phyloP scores from a whole-genome alignment of 2,113 vertebrate genomes.

The Eudyptes chrysolophus region DNA sequence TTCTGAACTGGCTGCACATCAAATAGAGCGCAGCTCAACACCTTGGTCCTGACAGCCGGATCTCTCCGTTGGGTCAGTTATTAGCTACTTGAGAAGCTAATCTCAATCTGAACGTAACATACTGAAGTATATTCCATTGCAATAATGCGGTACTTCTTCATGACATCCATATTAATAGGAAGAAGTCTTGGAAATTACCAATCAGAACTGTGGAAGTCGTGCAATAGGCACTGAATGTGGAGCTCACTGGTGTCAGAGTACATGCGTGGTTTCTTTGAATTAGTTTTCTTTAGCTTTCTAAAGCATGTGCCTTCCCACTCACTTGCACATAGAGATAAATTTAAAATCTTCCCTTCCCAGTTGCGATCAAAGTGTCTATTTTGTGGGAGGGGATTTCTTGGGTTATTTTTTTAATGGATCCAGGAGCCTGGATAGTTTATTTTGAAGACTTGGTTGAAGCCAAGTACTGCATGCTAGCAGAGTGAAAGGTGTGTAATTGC shows the following conservation, averaged over 20 bases:
- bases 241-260: not conserved
- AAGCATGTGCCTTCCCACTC: not conserved
- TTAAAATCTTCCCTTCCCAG: not conserved
- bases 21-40: not conserved
- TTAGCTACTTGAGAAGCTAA: not conserved
- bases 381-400: not conserved
- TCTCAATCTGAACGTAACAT: not conserved
- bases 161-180: not conserved
- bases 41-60: not conserved
- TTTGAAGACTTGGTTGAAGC: not conserved
- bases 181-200: not conserved
- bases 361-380: not conserved
- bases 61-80: not conserved
- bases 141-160: not conserved
- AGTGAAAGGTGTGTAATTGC: not conserved
- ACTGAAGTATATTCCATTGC: not conserved
- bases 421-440: not conserved
- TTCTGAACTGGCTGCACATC: not conserved
- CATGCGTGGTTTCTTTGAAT: not conserved
- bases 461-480: accelerated
- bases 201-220: not conserved
- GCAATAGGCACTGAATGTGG: not conserved
- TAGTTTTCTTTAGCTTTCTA: not conserved
- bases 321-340: not conserved
- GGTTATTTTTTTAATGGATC: not conserved